Base-by-base conservation (phyloP, 2,888 invertebrate genomes). In the Heteromyza rotundicornis region DNA sequence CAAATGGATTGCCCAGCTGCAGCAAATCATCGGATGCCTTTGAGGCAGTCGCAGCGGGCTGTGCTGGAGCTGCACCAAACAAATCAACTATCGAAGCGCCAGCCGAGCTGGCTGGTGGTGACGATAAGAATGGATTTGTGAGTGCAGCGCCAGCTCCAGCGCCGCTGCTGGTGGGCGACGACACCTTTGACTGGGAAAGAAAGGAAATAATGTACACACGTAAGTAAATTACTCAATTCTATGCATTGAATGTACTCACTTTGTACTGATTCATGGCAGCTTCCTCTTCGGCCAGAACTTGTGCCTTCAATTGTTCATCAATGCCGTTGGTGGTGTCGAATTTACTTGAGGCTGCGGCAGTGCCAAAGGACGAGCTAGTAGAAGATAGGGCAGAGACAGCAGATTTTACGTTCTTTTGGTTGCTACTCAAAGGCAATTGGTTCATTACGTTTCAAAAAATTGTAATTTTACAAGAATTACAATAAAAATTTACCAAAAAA, bases 231-330 rank as follows among this genome's bases (percentile, higher is more conserved):
- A 57, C 20, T 60, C 12, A 55, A 24, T 54, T n/a, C n/a, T 57
- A 36, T 32, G 7, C 16, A n/a, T n/a, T n/a, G n/a, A n/a, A n/a
- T 27, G n/a, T 35, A 69, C 72, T 75, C 82, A 95, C 97, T 90
- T 96, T 97, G 82, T 96, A 94, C 84, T 95, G 94, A 84, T 94
- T 96, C 88, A 98, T 91, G 60, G 94, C 94, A 23, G 95, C 95
- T 82, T 97, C 96, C 82, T 99, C 98, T 80, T 98, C 97, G 24
- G 97, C 97, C 64, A 99, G 84, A 40, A 91, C 94, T 82, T 94
- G 92, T 75, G 92, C 90, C 78, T 91, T 90, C 63, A 96, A 86
- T 60, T 89, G 89, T 79, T 96, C 96, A 78, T 95, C 95, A 64
- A 95, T 91, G 59, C 91, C 91, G 76, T 91, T 91, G 66, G 89